These are phyloP conservation scores for Hermaeophaga mercurialis DNA, from an alignment of 2,888 invertebrate genomes.

Conservation along the genomic window DNA sequence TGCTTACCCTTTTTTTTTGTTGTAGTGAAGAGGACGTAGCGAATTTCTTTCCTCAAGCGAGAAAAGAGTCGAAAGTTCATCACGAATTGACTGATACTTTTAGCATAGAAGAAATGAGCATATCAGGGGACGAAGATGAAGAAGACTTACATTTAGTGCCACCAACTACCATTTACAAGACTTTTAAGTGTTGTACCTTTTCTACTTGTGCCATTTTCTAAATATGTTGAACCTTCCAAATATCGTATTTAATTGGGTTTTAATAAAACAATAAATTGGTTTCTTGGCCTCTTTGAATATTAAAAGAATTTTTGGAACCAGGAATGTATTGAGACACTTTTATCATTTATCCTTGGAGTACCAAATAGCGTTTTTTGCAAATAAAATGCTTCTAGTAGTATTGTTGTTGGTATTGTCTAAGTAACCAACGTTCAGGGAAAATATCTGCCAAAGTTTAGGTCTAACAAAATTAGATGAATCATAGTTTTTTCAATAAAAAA, in stretches of 20 bases:
- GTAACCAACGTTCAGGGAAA: too few species aligned
- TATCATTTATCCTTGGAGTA: too few species aligned
- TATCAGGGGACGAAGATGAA: conserved; percentile 61
- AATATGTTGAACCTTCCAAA: conserved; percentile 17
- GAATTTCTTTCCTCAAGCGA: conserved; percentile 60
- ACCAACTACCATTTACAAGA: conserved; percentile 55
- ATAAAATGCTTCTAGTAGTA: too few species aligned
- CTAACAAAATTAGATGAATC: too few species aligned
- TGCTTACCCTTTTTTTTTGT: conserved; percentile 8
- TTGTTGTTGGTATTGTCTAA: too few species aligned
- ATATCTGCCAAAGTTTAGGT: too few species aligned
- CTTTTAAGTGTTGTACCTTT: conserved; percentile 55
- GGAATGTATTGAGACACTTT: too few species aligned
- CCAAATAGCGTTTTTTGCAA: too few species aligned
- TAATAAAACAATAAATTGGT: background rate
- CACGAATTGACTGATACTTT: conserved; percentile 66
- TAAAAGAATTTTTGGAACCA: too few species aligned
- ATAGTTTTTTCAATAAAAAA: too few species aligned
- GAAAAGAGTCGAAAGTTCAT: conserved; percentile 56
- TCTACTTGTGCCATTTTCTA: conserved; percentile 49
- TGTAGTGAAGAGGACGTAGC: conserved; percentile 60
- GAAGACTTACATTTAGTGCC: conserved; percentile 59
- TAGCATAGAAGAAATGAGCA: conserved; percentile 67
- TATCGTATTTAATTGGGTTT: background rate
- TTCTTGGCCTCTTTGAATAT: too few species aligned